phyloP scores from a whole-genome alignment of 1,140 invertebrate species.

The Drosophila navojoa region DNA sequence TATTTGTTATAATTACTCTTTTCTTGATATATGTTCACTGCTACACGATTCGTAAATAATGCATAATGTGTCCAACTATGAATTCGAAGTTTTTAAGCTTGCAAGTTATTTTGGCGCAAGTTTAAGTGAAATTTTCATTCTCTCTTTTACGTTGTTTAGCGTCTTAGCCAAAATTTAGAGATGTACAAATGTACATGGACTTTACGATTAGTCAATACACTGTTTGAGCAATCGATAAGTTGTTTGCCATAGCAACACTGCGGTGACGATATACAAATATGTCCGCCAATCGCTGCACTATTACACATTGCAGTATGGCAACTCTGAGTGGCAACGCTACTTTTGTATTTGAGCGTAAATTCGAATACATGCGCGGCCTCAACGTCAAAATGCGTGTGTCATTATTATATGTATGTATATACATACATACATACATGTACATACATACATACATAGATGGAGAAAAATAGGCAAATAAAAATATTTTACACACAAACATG shows the following conservation, averaged over 20 bases:
- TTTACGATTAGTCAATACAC: not conserved
- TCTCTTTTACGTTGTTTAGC: conserved; percentile 46
- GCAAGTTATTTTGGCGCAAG: conserved; percentile 24
- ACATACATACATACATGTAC: not conserved
- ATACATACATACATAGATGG: too few relatives aligned
- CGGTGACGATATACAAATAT: not conserved
- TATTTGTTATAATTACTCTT: not conserved
- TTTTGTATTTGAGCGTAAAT: conserved; percentile 10
- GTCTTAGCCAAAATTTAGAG: conserved; percentile 32
- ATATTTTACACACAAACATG: not conserved
- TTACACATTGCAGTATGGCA: not conserved
- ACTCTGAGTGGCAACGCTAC: conserved; percentile 6
- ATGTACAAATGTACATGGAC: conserved; percentile 10
- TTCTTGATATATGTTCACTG: not conserved
- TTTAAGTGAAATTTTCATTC: conserved; percentile 30
- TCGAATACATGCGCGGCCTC: conserved; percentile 11
- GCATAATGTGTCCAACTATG: not conserved
- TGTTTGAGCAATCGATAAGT: not conserved
- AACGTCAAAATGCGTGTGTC: too few relatives aligned
- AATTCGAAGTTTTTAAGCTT: not conserved
- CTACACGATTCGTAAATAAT: not conserved
- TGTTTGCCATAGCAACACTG: not conserved
- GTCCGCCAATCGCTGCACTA: not conserved
- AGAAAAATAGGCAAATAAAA: not conserved
- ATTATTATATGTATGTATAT: not conserved